A percentile compares a stretch with the other conserved stretches of the same genome.
These are phyloP conservation scores for Melipona beecheii DNA, from an alignment of 2,888 invertebrate species.

Conservation along the genomic window DNA sequence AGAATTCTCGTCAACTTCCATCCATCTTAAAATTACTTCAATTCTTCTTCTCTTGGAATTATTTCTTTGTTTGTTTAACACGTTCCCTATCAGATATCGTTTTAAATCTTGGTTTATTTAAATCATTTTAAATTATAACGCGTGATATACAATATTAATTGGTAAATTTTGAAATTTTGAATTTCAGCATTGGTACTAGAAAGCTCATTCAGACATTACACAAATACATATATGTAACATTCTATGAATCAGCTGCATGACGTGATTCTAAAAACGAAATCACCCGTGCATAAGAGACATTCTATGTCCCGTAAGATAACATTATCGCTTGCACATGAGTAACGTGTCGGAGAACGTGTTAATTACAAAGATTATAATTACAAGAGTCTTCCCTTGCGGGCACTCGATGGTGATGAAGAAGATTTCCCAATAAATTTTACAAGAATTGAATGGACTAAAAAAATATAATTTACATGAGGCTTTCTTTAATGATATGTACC, in stretches of 20 bases:
- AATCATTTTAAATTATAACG: no score
- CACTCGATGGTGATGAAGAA: not conserved
- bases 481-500: not conserved
- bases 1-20: not conserved
- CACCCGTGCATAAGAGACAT: not conserved
- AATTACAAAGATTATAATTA: not conserved
- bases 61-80: not conserved
- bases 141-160: no score
- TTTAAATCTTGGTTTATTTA: not conserved
- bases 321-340: not conserved
- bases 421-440: not conserved
- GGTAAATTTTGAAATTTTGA: no score
- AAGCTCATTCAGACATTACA: no score
- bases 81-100: not conserved
- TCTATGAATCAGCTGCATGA: conserved; percentile 7
- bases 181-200: no score
- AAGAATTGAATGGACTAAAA: not conserved
- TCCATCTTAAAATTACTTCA: conserved; percentile 1
- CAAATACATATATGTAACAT: not conserved
- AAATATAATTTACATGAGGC: no score
- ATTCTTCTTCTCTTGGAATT: not conserved
- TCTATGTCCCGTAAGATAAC: not conserved
- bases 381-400: no score
- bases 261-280: not conserved
- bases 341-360: not conserved